Base-by-base conservation (phyloP, 2,797 vertebrate species). In the Catostomus latipinnis region DNA sequence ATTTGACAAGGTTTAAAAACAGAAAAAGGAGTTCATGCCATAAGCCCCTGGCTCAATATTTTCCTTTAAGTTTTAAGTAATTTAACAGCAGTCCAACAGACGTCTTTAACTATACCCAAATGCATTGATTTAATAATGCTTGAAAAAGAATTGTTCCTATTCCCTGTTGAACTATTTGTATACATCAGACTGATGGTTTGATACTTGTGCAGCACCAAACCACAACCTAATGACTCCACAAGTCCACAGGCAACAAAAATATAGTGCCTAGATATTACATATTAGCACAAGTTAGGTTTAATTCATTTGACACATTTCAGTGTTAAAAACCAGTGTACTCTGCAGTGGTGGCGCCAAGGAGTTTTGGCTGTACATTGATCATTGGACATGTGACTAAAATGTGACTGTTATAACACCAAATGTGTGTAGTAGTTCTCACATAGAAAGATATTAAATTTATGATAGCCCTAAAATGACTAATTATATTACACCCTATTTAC, bases 1-100 rank as follows among this genome's bases (percentile, higher is more conserved):
- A 75, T 78, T 71, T 78, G 78, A 79, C 73, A 81, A 53, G 66
- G 65, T 58, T 77, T 46, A 69, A 76, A 78, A 82, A 68, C 63
- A 60, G 57, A 70, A 65, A 54, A 67, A 70, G 34, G 16, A 71
- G 70, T 62, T 78, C 54, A 53, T 22, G 72, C 61, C 46, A 45
- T 46, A 74, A 80, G 72, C 49, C 67, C 57, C 61, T 58, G 82
- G 63, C 74, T 84, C 70, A 60, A 34, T 49, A 73, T 83, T 83
- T 86, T 87, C 79, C 84, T 80, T 78, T 66, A 74, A 80, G 66
- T 52, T 71, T 75, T 81, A 81, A 82, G 82, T 84, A 61, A 82
- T 81, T 84, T 83, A 74, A 75, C 75, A 70, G 74, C 63, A 13
- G 71, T 62, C 63, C 43, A 69, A 73, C 18, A 85, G 81, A 84